These are phyloP conservation scores for Enteromius paludinosus DNA, from an alignment of 2,797 vertebrate genomes.

Conservation along the genomic window DNA sequence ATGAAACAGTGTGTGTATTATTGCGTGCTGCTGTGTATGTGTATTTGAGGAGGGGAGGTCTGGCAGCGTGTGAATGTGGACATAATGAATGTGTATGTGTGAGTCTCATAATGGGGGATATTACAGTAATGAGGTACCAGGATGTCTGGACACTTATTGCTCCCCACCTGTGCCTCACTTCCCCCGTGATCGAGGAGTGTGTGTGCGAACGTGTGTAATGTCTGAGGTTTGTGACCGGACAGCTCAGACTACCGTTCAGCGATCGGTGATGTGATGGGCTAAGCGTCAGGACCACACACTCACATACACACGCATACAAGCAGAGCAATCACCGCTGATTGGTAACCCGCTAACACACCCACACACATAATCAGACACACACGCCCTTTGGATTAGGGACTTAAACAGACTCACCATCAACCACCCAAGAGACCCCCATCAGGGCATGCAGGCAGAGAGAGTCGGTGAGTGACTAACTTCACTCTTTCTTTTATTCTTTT, in stretches of 20 bases:
- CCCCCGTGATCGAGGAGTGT: slow-evolving; percentile 53
- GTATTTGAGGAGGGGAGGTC: slow-evolving; percentile 50
- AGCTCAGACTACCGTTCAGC: slow-evolving; percentile 75
- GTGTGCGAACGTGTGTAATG: slow-evolving; percentile 46
- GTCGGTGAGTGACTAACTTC: slow-evolving; percentile 86
- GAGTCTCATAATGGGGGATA: slow-evolving; percentile 57
- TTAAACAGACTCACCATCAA: slow-evolving; percentile 63
- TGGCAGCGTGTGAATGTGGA: slow-evolving; percentile 57
- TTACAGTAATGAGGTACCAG: slow-evolving; percentile 64
- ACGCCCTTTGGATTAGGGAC: slow-evolving; percentile 53
- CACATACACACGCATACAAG: slow-evolving; percentile 39
- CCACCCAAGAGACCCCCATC: slow-evolving; percentile 84
- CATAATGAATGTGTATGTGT: slow-evolving; percentile 46
- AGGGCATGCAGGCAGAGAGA: slow-evolving; percentile 70
- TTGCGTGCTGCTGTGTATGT: slow-evolving; percentile 33
- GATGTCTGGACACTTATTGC: slow-evolving; percentile 64
- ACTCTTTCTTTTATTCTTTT: slow-evolving; percentile 86
- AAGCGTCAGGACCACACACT: slow-evolving; percentile 80
- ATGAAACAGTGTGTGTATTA: slow-evolving; percentile 48
- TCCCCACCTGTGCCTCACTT: slow-evolving; percentile 62
- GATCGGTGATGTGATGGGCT: slow-evolving; percentile 79
- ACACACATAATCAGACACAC: slow-evolving; percentile 46
- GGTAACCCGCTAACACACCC: slow-evolving; percentile 40
- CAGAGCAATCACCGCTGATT: slow-evolving; percentile 25
- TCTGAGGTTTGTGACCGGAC: slow-evolving; percentile 65